phyloP scores from a whole-genome alignment of 2,888 invertebrate species.

The Calliopum simillimum region DNA sequence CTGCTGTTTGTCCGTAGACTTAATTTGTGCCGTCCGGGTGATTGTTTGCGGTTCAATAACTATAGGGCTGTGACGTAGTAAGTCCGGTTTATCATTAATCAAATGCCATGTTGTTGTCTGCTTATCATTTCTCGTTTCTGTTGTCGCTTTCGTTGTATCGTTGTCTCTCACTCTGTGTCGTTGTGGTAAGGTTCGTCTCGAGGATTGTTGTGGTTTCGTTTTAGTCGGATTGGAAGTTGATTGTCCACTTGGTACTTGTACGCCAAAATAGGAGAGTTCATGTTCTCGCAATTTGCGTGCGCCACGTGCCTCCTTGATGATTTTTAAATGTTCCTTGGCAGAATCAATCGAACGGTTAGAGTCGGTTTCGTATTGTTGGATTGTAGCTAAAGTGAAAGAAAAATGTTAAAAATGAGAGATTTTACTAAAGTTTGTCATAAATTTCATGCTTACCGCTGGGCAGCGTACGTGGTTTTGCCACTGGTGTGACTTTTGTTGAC shows the following conservation, averaged over 20 bases:
- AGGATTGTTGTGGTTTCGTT: constrained; percentile 10
- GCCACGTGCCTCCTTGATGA: constrained; percentile 64
- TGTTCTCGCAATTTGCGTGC: constrained; percentile 71
- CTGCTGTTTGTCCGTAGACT: constrained; percentile 35
- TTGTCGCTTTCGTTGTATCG: neutral
- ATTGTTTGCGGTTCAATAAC: constrained; percentile 49
- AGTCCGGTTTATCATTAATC: constrained; percentile 64
- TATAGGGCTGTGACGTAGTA: constrained; percentile 63
- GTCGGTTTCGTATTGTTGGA: neutral
- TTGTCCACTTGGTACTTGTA: constrained; percentile 49
- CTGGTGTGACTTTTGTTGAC: constrained; percentile 55
- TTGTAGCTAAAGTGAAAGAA: neutral
- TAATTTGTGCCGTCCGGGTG: constrained; percentile 36
- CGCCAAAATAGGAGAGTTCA: constrained; percentile 73
- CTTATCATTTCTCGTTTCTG: constrained; percentile 39
- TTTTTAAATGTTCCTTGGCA: constrained; percentile 57
- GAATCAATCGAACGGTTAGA: neutral
- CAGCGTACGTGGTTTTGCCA: constrained; percentile 60
- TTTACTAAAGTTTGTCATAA: no score
- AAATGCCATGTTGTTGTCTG: constrained; percentile 59
- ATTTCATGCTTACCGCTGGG: constrained; percentile 43
- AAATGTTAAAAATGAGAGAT: neutral
- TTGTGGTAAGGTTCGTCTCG: constrained; percentile 45
- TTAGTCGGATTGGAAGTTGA: constrained; percentile 21
- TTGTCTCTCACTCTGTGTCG: constrained; percentile 33